phyloP scores from a whole-genome alignment of 1,140 invertebrate genomes.

The Cecropterus lyciades region DNA sequence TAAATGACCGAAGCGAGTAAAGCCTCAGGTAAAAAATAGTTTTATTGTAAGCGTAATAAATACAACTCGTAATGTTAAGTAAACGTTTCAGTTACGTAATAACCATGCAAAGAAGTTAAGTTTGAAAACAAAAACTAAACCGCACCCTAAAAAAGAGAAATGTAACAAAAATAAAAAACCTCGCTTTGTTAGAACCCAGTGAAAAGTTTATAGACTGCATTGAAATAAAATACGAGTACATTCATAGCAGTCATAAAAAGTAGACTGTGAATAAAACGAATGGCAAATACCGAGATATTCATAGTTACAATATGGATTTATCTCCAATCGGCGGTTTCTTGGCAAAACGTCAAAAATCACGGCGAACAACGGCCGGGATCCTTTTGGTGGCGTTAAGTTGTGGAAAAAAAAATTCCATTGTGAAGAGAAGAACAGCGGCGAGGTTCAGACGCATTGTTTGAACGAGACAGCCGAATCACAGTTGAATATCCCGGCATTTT shows the following conservation, averaged over 20 bases:
- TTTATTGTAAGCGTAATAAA: neutral
- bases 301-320: constrained; percentile 32
- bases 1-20: too few species aligned
- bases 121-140: constrained; percentile 22
- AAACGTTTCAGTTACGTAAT: too few species aligned
- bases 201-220: constrained; percentile 29
- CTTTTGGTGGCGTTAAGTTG: constrained; percentile 29
- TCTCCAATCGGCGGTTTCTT: constrained; percentile 22
- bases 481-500: constrained; percentile 22
- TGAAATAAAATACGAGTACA: constrained; percentile 30
- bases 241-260: constrained; percentile 23
- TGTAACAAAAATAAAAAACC: constrained; percentile 26
- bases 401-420: constrained; percentile 31
- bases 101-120: too few species aligned
- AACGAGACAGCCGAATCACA: constrained; percentile 20
- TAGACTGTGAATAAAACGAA: constrained; percentile 26
- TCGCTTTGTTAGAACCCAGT: constrained; percentile 16
- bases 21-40: too few species aligned
- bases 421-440: constrained; percentile 21
- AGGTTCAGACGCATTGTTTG: constrained; percentile 24
- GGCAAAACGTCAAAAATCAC: constrained; percentile 30
- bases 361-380: constrained; percentile 5
- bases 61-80: too few species aligned
- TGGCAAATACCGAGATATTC: constrained; percentile 20
- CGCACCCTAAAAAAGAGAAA: constrained; percentile 20